Conservation (phyloP, 2,113 vertebrate genomes). For the Seriola quinqueradiata region DNA sequence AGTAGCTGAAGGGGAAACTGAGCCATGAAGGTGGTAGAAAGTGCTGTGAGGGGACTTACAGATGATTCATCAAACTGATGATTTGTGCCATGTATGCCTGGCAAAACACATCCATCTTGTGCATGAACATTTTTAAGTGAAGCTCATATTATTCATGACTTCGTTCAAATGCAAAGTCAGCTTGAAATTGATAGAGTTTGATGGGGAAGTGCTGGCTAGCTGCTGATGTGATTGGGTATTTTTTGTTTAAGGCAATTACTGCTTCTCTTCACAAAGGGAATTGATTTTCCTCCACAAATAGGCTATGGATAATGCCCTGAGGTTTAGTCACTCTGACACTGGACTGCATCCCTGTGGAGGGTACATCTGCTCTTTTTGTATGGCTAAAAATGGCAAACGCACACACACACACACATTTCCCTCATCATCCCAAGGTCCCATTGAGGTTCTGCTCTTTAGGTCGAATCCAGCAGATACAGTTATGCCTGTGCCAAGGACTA, state of each 20-base stretch:
- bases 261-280: constrained; percentile 62
- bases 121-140: constrained; percentile 29
- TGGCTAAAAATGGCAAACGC: constrained; percentile 5
- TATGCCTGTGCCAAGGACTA: constrained; percentile 1
- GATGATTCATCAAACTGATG: constrained; percentile 52
- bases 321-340: constrained; percentile 57
- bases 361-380: constrained; percentile 19
- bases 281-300: constrained; percentile 74
- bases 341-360: constrained; percentile 31
- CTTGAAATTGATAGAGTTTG: constrained; percentile 34
- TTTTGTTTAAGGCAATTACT: constrained; percentile 53
- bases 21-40: constrained; percentile 14
- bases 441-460: constrained; percentile 26
- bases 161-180: constrained; percentile 39
- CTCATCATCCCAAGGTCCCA: neutral
- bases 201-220: constrained; percentile 29
- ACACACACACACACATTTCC: neutral
- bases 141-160: constrained; percentile 14
- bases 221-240: constrained; percentile 33
- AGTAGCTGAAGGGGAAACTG: constrained; percentile 19
- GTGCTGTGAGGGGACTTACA: constrained; percentile 12
- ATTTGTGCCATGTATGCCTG: neutral
- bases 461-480: constrained; percentile 25
- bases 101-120: constrained; percentile 14
- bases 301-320: constrained; percentile 69